phyloP scores from a whole-genome alignment of 2,888 invertebrate genomes.

The Pardosa pseudoannulata region DNA sequence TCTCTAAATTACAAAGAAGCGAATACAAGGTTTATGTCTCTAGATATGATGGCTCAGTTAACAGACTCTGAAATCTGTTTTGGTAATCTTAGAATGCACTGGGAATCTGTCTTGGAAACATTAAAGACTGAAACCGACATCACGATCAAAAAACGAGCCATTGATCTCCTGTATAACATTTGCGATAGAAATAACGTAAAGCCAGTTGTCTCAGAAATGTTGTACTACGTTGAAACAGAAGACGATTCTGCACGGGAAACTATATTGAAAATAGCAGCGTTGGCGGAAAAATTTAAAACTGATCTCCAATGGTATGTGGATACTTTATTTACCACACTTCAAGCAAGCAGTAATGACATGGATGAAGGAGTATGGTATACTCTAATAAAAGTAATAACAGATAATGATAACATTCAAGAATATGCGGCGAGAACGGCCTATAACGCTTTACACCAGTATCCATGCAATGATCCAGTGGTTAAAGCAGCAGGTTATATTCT shows the following conservation, averaged over 20 bases:
- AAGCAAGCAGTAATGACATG: slow-evolving; percentile 11
- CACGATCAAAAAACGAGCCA: slow-evolving; percentile 24
- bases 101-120: slow-evolving; percentile 1
- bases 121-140: slow-evolving; percentile 23
- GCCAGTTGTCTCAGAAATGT: slow-evolving; percentile 23
- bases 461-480: slow-evolving; percentile 14
- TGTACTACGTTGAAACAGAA: slow-evolving; percentile 16
- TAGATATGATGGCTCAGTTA: slow-evolving; percentile 33
- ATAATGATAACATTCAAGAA: slow-evolving; percentile 7
- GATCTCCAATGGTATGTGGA: slow-evolving; percentile 32
- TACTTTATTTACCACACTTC: slow-evolving; percentile 25
- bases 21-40: slow-evolving; percentile 32
- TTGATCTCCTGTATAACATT: slow-evolving; percentile 28
- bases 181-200: slow-evolving; percentile 29
- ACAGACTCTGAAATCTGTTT: background rate
- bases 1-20: slow-evolving; percentile 22
- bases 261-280: slow-evolving; percentile 26
- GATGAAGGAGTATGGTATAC: slow-evolving; percentile 18
- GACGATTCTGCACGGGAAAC: background rate
- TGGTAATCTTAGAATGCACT: slow-evolving; percentile 12
- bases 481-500: slow-evolving; percentile 44
- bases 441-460: background rate
- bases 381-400: slow-evolving; percentile 24
- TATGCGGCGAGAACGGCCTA: slow-evolving; percentile 21
- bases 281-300: slow-evolving; percentile 23